These are phyloP conservation scores for Eurytoma californica DNA, from an alignment of 2,888 invertebrate genomes.

Conservation along the genomic window DNA sequence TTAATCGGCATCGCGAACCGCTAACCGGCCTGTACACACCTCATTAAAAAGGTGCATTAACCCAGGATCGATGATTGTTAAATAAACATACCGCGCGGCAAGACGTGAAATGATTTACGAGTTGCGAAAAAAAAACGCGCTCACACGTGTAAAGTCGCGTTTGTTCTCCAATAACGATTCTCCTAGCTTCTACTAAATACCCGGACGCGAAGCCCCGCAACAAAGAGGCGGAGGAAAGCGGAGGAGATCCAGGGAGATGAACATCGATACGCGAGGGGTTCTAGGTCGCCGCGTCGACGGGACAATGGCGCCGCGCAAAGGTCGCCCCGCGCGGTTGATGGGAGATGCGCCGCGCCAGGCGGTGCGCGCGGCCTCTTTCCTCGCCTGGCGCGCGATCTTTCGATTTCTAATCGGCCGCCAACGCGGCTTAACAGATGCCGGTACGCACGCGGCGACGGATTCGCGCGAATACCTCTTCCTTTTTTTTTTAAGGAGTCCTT, in stretches of 20 bases:
- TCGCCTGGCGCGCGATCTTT: conserved; percentile 28
- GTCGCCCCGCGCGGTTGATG: conserved; percentile 4
- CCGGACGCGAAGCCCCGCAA: not conserved
- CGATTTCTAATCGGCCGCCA: conserved; percentile 36
- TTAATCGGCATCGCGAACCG: too few relatives aligned
- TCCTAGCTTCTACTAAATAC: not conserved
- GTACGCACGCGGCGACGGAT: conserved; percentile 1
- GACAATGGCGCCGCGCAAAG: conserved; percentile 45
- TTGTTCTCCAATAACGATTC: not conserved
- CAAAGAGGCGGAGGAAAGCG: conserved; percentile 12
- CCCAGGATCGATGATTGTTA: conserved; percentile 12
- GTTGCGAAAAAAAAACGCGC: conserved; percentile 12
- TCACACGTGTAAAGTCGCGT: not conserved
- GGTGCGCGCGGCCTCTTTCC: conserved; percentile 23
- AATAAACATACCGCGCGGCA: conserved; percentile 16
- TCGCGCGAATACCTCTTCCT: too few relatives aligned
- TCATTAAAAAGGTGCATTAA: not conserved
- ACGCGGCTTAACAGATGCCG: conserved; percentile 12
- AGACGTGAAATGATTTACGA: conserved; percentile 38
- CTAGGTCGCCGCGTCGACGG: conserved; percentile 24
- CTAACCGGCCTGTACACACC: too few relatives aligned
- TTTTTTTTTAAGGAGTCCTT: too few relatives aligned
- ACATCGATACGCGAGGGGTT: conserved; percentile 50
- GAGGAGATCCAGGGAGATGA: conserved; percentile 53
- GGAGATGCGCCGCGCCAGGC: too few relatives aligned